Evolutionary conservation across 2,113 vertebrate genomes (phyloP).

Genomic region (Nansenia antarctica): DNA sequence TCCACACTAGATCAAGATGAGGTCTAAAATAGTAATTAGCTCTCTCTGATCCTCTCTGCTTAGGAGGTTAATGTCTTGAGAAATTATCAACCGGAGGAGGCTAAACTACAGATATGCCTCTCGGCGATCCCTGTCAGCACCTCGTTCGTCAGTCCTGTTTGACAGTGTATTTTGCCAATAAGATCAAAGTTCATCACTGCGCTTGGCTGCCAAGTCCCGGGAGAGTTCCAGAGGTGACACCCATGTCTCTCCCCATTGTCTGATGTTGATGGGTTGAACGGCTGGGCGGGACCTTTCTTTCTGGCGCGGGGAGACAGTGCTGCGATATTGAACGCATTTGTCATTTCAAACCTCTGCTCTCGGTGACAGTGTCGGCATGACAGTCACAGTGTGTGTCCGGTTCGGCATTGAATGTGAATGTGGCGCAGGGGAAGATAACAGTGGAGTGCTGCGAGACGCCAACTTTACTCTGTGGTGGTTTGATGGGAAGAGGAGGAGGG

Average conservation of each 20-base stretch:
- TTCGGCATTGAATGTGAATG: constrained; percentile 20
- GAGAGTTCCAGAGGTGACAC: constrained; percentile 14
- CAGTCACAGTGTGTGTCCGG: constrained; percentile 20
- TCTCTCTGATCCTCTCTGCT: background rate
- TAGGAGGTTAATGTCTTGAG: background rate
- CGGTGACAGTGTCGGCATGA: constrained; percentile 3
- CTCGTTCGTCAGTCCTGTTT: constrained; percentile 10
- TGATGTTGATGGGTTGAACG: constrained; percentile 7
- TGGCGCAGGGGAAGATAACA: constrained; percentile 1
- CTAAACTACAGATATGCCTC: background rate
- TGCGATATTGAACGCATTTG: constrained; percentile 10
- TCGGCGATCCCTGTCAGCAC: background rate
- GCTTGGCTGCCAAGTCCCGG: background rate
- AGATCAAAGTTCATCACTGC: constrained; percentile 15
- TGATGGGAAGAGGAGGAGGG: too few species aligned
- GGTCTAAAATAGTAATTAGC: too few species aligned
- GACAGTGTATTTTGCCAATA: constrained; percentile 8
- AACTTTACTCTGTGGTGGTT: background rate
- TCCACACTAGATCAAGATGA: too few species aligned
- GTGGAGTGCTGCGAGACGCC: background rate
- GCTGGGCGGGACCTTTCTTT: constrained; percentile 6
- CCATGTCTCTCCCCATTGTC: background rate
- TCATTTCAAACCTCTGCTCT: constrained; percentile 17
- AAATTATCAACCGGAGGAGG: background rate
- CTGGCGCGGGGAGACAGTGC: constrained; percentile 4